Base-by-base conservation (phyloP, 2,888 invertebrate species). In the Tetanocera ferruginea region DNA sequence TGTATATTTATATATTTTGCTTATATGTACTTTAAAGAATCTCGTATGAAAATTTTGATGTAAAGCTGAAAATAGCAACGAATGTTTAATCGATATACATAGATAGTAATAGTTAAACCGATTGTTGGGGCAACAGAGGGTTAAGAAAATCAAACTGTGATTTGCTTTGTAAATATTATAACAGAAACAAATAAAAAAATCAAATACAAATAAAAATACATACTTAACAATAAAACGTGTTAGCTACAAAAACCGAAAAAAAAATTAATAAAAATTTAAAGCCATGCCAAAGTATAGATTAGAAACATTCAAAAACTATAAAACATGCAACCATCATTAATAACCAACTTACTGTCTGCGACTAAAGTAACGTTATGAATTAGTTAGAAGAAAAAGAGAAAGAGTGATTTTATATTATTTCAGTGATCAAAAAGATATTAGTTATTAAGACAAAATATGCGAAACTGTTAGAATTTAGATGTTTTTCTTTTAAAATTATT, bases 71-170 rank as follows among this genome's bases (percentile, higher is more conserved):
- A 49, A 34, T 55, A 62, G 66, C 75, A 75, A 67, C 51, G 25
- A 55, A 75, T 75, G 19, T 14, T 66, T 75, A 75, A 67, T 73
- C 14, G 25, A 67, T 43, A 75, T 9, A 52, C 43, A 28, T 9
- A 52, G 57, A 28, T 52, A 52, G 28, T 2, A 51, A 49, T 28
- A 55, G 52, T 52, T 34, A 71, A 31, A 34, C 55, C 23, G 31
- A 51, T 51, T 64, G 64, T 34, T 52, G 66, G 64, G 28, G 19
- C 31, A 52, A 11, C n/a, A 52, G 37, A 51, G 34, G 37, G 14
- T 55, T 57, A 75, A 25, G 79, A 82, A 84, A 83, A 85, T 85
- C 85, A 86, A 87, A 87, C 87, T 87, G 87, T 88, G 88, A 87
- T 84, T 87, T 87, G 87, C 87, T 83, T 80, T 67, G 23, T 17